phyloP scores from a whole-genome alignment of 1,140 invertebrate species.

The Aphelenchoides besseyi region DNA sequence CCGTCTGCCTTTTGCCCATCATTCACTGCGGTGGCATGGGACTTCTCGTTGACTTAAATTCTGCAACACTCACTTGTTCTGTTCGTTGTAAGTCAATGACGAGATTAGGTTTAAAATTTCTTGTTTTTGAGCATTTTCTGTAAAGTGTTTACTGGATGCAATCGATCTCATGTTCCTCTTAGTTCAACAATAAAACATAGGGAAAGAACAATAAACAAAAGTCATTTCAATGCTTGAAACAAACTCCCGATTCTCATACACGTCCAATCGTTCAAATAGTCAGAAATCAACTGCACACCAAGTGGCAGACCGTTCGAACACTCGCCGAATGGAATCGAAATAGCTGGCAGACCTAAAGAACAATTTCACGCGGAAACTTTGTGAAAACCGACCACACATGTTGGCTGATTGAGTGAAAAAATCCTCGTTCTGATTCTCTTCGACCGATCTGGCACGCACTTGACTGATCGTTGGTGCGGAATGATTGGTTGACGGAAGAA shows the following conservation, averaged over 20 bases:
- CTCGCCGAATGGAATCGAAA: constrained; percentile 79
- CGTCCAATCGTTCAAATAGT: constrained; percentile 71
- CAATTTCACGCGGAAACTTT: no score
- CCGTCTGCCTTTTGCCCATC: no score
- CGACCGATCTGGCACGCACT: constrained; percentile 71
- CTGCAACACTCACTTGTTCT: no score
- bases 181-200: constrained; percentile 13
- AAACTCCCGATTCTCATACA: background rate
- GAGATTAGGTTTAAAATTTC: no score
- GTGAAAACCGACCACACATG: constrained; percentile 73
- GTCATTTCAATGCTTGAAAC: constrained; percentile 2
- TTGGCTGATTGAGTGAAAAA: constrained; percentile 91
- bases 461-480: constrained; percentile 78
- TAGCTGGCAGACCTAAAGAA: constrained; percentile 76
- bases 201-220: background rate
- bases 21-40: no score
- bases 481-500: constrained; percentile 85
- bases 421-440: constrained; percentile 83
- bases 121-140: no score
- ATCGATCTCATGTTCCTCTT: no score
- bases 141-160: no score
- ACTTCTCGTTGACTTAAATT: no score
- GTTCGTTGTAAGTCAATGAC: no score
- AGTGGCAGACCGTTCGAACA: constrained; percentile 78
- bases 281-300: constrained; percentile 86